These are phyloP conservation scores for Semicossyphus pulcher DNA, from an alignment of 2,113 vertebrate species.

Conservation along the genomic window DNA sequence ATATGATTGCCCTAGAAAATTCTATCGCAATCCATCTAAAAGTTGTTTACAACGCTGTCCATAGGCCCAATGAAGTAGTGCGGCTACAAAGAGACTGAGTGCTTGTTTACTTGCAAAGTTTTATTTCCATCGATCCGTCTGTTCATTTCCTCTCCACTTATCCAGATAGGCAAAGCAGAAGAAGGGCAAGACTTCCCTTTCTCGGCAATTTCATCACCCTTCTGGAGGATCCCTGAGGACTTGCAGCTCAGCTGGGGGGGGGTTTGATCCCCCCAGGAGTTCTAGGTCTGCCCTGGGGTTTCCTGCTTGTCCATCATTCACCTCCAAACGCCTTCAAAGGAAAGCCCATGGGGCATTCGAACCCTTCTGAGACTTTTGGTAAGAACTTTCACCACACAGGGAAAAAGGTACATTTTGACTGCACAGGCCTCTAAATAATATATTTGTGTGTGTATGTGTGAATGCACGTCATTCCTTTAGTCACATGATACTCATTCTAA, in stretches of 20 bases:
- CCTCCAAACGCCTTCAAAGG: not conserved
- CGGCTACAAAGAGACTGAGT: not conserved
- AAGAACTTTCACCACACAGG: not conserved
- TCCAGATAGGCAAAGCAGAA: not conserved
- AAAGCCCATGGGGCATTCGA: not conserved
- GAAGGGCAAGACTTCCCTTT: not conserved
- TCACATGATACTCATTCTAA: not conserved
- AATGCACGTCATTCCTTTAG: slow-evolving; percentile 5
- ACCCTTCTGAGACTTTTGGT: not conserved
- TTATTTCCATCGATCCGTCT: slow-evolving; percentile 12
- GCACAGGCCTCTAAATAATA: not conserved
- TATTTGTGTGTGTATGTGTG: not conserved
- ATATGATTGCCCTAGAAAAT: no score
- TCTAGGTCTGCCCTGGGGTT: not conserved
- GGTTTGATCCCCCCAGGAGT: not conserved
- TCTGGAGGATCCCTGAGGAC: not conserved
- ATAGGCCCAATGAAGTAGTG: no score
- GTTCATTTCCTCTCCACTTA: slow-evolving; percentile 7
- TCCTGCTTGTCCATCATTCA: not conserved
- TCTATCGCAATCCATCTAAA: no score
- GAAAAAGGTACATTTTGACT: not conserved
- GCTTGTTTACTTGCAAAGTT: slow-evolving; percentile 13
- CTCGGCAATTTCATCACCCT: slow-evolving; percentile 16
- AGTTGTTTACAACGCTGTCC: no score
- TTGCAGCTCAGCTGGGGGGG: not conserved